Evolutionary conservation across 35 echinoderm and acorn worm genomes (phyloP).

Genomic region (Apostichopus japonicus): DNA sequence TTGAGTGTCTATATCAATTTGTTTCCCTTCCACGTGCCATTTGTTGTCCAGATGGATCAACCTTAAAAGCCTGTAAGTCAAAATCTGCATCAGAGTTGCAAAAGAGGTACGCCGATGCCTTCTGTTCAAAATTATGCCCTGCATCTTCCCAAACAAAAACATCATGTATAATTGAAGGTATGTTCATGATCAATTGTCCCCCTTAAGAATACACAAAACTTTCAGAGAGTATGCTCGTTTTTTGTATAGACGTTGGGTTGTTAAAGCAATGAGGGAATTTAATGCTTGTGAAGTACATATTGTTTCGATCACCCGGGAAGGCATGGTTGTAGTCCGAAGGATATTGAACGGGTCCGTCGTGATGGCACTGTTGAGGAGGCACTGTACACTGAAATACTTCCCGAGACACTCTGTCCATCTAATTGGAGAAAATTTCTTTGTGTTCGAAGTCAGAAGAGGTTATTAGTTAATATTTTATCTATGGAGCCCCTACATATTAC

Average conservation of each 20-base stretch:
- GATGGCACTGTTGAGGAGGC: conserved; percentile 19
- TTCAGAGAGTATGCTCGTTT: conserved; percentile 41
- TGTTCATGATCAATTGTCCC: conserved; percentile 35
- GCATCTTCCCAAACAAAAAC: background rate
- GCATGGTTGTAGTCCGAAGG: conserved; percentile 60
- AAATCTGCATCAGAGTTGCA: background rate
- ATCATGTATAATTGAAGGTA: conserved; percentile 50
- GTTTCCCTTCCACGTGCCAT: conserved; percentile 48
- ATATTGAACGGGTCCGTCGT: conserved; percentile 38
- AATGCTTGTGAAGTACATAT: conserved; percentile 43
- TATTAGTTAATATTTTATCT: conserved; percentile 57
- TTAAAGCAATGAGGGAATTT: conserved; percentile 7
- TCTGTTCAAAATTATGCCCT: background rate
- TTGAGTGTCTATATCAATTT: conserved; percentile 22
- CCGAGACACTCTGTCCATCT: conserved; percentile 3
- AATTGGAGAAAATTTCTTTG: conserved; percentile 52
- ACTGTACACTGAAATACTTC: background rate
- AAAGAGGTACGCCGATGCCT: conserved; percentile 42
- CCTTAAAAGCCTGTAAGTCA: conserved; percentile 44
- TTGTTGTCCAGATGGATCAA: conserved; percentile 42
- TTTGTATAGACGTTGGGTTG: background rate
- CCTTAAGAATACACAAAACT: conserved; percentile 14
- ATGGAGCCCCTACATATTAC: background rate
- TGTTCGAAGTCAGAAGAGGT: conserved; percentile 30
- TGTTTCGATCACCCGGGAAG: conserved; percentile 60